A percentile compares a stretch with the other conserved stretches of the same genome.
These are phyloP conservation scores for Malurus splendens DNA, from an alignment of 2,797 vertebrate genomes.

Conservation along the genomic window DNA sequence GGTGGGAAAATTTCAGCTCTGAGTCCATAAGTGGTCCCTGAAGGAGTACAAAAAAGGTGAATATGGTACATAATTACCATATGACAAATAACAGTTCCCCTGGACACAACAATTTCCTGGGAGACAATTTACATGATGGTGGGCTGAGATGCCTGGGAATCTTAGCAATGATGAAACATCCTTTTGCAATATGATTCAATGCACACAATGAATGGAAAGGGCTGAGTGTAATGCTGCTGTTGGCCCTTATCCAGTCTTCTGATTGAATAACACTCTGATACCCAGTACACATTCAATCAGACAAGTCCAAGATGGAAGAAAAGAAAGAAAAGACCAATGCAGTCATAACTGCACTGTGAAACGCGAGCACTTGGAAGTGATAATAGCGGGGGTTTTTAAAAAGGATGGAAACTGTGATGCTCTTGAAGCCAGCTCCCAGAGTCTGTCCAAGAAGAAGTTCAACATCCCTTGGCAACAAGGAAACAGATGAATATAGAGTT, in stretches of 20 bases:
- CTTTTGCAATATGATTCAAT: background rate
- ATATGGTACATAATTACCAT: background rate
- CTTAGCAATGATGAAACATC: background rate
- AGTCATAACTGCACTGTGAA: background rate
- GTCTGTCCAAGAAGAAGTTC: background rate
- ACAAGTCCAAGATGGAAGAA: background rate
- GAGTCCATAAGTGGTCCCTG: background rate
- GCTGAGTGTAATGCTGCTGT: background rate
- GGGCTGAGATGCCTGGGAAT: background rate
- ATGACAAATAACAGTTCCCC: background rate
- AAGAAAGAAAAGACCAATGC: background rate
- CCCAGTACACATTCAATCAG: background rate
- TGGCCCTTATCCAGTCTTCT: background rate
- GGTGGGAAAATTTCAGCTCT: background rate
- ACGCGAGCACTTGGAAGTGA: background rate
- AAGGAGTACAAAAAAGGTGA: background rate
- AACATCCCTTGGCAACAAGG: background rate
- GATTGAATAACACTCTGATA: background rate
- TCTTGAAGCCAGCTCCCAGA: background rate
- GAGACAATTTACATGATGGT: background rate
- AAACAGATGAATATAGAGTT: constrained; percentile 14
- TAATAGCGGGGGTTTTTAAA: background rate
- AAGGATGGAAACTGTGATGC: background rate
- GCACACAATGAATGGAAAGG: background rate
- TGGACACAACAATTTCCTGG: background rate